A percentile compares a stretch with the other conserved stretches of the same genome.
phyloP scores from a whole-genome alignment of 1,140 invertebrate genomes.

The Drosophila bocqueti region DNA sequence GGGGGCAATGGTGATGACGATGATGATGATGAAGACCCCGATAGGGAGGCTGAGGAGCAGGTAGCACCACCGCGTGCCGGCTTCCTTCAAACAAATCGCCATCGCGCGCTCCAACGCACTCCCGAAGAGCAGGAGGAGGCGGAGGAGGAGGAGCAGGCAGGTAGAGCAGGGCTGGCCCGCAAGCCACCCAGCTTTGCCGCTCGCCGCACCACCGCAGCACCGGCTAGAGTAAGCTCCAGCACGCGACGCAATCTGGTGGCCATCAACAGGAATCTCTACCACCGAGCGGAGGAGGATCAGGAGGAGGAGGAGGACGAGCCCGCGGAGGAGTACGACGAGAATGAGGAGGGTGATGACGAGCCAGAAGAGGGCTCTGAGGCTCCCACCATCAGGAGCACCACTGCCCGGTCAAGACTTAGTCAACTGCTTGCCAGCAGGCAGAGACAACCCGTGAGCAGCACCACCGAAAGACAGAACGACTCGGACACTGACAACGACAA shows the following conservation, averaged over 20 bases:
- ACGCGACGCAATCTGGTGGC: conserved; percentile 58
- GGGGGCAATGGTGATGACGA: conserved; percentile 11
- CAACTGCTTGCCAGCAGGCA: conserved; percentile 68
- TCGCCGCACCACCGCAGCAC: conserved; percentile 43
- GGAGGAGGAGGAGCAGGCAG: background rate
- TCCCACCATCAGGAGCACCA: conserved; percentile 2
- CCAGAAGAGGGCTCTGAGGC: conserved; percentile 17
- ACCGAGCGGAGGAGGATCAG: conserved; percentile 28
- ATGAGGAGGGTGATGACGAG: conserved; percentile 32
- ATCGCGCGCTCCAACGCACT: conserved; percentile 40
- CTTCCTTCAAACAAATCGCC: conserved; percentile 66
- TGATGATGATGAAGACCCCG: conserved; percentile 15
- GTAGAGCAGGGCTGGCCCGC: background rate
- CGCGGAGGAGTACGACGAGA: conserved; percentile 26
- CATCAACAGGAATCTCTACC: conserved; percentile 65
- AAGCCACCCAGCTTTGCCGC: conserved; percentile 12
- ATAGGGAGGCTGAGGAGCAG: conserved; percentile 17
- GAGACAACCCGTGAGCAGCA: conserved; percentile 5
- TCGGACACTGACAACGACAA: conserved; percentile 11
- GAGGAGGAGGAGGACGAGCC: conserved; percentile 10
- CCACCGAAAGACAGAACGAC: conserved; percentile 16
- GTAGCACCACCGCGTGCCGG: conserved; percentile 28
- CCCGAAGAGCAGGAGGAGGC: conserved; percentile 9
- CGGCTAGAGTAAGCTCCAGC: conserved; percentile 37
- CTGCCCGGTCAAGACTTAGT: conserved; percentile 29